Evolutionary conservation across 1,140 invertebrate species (phyloP).

Genomic region (Heliconius eleuchia): DNA sequence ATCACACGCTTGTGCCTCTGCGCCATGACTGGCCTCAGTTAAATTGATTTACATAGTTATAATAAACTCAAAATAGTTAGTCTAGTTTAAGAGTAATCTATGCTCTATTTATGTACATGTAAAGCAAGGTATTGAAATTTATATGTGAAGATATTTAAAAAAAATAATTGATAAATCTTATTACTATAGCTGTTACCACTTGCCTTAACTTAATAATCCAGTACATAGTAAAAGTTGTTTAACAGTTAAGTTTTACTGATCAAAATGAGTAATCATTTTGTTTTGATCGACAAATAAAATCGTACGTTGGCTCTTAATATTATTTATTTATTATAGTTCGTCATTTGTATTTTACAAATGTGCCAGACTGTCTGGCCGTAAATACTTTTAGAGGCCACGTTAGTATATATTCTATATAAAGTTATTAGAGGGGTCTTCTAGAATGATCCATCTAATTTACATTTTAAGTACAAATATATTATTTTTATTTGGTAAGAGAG

Average conservation of each 20-base stretch:
- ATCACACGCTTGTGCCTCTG: too few relatives aligned
- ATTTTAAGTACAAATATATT: not conserved
- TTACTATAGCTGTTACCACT: not conserved
- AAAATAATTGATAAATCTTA: not conserved
- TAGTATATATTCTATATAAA: not conserved
- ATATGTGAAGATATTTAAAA: not conserved
- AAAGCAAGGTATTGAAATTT: not conserved
- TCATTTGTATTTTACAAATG: not conserved
- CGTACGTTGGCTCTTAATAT: not conserved
- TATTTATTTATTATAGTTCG: not conserved
- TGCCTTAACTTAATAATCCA: not conserved
- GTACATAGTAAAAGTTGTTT: not conserved
- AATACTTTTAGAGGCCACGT: constrained; percentile 3
- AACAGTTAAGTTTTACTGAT: not conserved
- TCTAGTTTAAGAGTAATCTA: not conserved
- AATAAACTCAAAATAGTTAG: too few relatives aligned
- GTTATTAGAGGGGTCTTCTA: constrained; percentile 2
- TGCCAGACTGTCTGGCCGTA: constrained; percentile 2
- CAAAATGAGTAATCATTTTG: constrained; percentile 1
- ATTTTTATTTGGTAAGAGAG: not conserved
- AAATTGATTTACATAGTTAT: too few relatives aligned
- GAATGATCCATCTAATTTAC: not conserved
- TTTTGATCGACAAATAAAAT: too few relatives aligned
- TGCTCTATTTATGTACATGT: not conserved
- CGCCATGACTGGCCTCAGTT: too few relatives aligned